Evolutionary conservation across 2,797 vertebrate genomes (phyloP).

Genomic region (Molothrus ater): DNA sequence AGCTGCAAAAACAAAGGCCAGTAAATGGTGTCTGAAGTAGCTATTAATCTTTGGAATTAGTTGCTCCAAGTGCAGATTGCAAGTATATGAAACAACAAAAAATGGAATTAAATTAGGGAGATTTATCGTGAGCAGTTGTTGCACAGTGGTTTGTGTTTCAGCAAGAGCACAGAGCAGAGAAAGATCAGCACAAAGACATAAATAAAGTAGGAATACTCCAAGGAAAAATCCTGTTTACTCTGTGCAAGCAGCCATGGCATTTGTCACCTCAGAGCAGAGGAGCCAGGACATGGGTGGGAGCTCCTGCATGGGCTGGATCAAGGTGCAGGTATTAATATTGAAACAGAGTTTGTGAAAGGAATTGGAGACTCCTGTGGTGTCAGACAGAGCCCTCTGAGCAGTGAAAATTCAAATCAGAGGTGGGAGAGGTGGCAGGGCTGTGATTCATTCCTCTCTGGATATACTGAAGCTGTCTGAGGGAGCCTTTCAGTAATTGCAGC

Average conservation of each 20-base stretch:
- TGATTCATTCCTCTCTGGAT: background rate
- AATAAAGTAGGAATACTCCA: background rate
- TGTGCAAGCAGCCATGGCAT: background rate
- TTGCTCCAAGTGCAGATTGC: background rate
- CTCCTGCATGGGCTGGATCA: background rate
- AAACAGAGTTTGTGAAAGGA: background rate
- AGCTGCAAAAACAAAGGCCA: background rate
- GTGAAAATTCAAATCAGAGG: background rate
- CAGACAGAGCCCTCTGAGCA: background rate
- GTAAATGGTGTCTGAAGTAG: background rate
- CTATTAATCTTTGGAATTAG: slow-evolving; percentile 32
- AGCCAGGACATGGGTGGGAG: background rate
- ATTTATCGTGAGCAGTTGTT: background rate
- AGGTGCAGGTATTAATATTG: background rate
- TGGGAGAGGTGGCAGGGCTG: background rate
- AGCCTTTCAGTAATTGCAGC: background rate
- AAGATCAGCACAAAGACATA: background rate
- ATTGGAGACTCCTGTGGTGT: background rate
- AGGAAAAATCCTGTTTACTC: slow-evolving; percentile 2
- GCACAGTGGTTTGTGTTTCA: background rate
- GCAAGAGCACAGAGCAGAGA: background rate
- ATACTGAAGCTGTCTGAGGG: background rate
- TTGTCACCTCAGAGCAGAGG: background rate
- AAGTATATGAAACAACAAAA: background rate
- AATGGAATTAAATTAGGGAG: background rate